Base-by-base conservation (phyloP, 2,797 vertebrate genomes). In the Siniperca undulata region DNA sequence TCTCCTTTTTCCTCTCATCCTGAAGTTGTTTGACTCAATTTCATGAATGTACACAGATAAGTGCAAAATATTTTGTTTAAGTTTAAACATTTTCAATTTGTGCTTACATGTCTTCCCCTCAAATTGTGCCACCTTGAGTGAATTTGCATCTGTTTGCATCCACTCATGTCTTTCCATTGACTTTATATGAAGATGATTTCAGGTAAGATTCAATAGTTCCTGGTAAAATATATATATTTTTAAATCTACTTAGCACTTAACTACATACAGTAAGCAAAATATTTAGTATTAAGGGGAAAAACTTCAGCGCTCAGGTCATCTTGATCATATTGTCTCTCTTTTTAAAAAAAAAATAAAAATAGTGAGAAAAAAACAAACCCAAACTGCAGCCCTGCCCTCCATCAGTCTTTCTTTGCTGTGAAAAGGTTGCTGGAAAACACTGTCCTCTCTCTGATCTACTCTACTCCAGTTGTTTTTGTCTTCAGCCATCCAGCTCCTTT, bases 381-480 rank as follows among this genome's bases (percentile, higher is more conserved):
- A 7, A 64, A 53, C 40, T 30, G 48, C 19, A 38, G 58, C 53
- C 3, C 42, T 16, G 20, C 3, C 24, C 74, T 59, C 19, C 14
- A n/a, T 46, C 38, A 9, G 10, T 59, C 34, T 48, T 36, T 7
- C 52, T 76, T 42, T 44, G 58, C 24, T 40, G 30, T 70, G 17
- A n/a, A 78, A 70, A 52, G 50, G 81, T 80, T 89, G 67, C 85
- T 82, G 48, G 34, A 81, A 84, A 79, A 89, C 34, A 0, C 67
- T 2, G 24, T 55, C 44, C 48, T 42, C 50, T 27, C 60, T 36
- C 70, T 65, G 60, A 53, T 85, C 61, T 19, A 9, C 65, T 79
- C 16, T 64, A 40, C 70, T 78, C 30, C 38, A 50, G 58, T 69
- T 64, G 72, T 82, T 86, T 83, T 81, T 70, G 64, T 90, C 59